Base-by-base conservation (phyloP, 2,113 vertebrate genomes). In the Clarias magur region DNA sequence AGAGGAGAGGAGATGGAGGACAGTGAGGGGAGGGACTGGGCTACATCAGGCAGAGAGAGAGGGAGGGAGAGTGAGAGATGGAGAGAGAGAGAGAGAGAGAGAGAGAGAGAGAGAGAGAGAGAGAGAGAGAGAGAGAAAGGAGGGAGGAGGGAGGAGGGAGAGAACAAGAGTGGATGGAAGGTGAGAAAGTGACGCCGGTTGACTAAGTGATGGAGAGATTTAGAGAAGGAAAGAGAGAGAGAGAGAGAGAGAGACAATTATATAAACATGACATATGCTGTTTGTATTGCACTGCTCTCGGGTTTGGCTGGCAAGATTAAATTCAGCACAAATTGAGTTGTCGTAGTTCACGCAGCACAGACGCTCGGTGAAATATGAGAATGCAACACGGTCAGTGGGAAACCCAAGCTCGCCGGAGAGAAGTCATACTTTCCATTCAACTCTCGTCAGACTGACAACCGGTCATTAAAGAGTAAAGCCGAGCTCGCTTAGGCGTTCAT, bases 1-100 rank as follows among this genome's bases (percentile, higher is more conserved):
- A 76, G 15, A 72, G 65, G 56, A 53, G 63, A 56, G 76, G 67
- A 56, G 73, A 75, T 60, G 54, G 48, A 57, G 63, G 65, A 48
- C 48, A 27, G 65, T 2, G 42, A 78, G 59, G 75, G 59, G 48
- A 62, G 78, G 76, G 79, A 79, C 60, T 17, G 56, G 30, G 85
- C 82, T 83, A 68, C 82, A 83, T 83, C 65, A 83, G 63, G 16
- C 13, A 62, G 30, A 60, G 72, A 76, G 93, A 90, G 93, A 94
- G 93, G 91, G 92, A 90, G 92, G 88, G 90, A 90, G 89, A 88
- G 85, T 88, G 86, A 88, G 89, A 88, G 86, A 84, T 62, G 79
- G 48, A 25, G 84, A 86, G 59, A 34, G 75, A 68, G 76, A 53
- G 56, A 75, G 54, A 82, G 54, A n/a, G 65, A 56, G 30, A 48